Evolutionary conservation across 30 jellyfish, hydroid and myxozoan genomes (phyloP), one percentile per base, ranked within the genome.

Genomic region (Hydra vulgaris): DNA sequence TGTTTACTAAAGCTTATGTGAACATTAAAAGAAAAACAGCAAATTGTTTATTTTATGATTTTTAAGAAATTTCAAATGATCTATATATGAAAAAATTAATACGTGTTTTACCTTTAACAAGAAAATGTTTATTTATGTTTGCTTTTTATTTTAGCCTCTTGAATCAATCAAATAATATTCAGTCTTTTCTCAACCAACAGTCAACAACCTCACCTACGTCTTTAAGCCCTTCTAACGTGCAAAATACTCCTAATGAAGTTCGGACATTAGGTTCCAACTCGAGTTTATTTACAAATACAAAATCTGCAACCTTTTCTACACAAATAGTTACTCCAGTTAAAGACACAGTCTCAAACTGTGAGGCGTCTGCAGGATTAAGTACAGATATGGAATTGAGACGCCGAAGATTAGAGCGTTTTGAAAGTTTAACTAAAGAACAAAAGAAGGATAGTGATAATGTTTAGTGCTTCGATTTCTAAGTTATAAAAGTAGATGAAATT

Each of bases 351-450:
- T 3, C 61, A 3, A 40, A 40, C 61, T 3, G 5, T 40, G 61
- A 40, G 61, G 61, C 8, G 12, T 40, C 61, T 3, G 61, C 61
- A 40, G 61, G 61, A 12, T 40, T 12, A 40, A 40, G 61, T 40
- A 12, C 61, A 40, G 87, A 80, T 15, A 80, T 61, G 22, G 87
- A 80, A 80, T 72, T 80, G 0, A 74, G 87, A 15, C 68, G 87
- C 25, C 21, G 87, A 67, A 82, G 87, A n/a, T 26, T 80, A 18
- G 87, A 80, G n/a, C 27, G 69, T 17, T 80, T 80, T 26, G 75
- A 80, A 66, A 80, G 71, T 61, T 25, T 76, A 25, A 27, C 23
- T 15, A 76, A 76, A 18, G 56, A 76, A 22, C 25, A 0, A 76
- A 76, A 76, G 8, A 53, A 27, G 25, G 79, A 76, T 23, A n/a